A percentile compares a stretch with the other conserved stretches of the same genome.
Evolutionary conservation across 2,113 vertebrate genomes (phyloP).

Genomic region (Taurulus bubalis): DNA sequence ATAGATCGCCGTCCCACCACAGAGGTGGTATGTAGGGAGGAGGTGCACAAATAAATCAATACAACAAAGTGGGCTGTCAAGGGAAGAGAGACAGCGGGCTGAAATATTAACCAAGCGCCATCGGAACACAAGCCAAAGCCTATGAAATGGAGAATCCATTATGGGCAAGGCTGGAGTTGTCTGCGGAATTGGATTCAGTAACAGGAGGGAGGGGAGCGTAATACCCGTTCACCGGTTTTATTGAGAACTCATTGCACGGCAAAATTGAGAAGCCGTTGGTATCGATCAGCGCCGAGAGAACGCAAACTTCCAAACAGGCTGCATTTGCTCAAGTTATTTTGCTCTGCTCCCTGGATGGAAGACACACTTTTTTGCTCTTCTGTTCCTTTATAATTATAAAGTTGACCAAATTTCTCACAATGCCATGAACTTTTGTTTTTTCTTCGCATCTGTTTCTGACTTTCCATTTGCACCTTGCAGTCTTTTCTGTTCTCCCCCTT

Average conservation of each 20-base stretch:
- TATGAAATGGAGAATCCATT: slow-evolving; percentile 81
- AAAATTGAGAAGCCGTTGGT: slow-evolving; percentile 79
- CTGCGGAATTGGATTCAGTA: slow-evolving; percentile 78
- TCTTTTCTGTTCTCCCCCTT: neutral
- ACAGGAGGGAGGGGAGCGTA: slow-evolving; percentile 39
- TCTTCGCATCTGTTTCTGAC: slow-evolving; percentile 18
- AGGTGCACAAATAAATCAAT: slow-evolving; percentile 82
- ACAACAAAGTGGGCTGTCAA: slow-evolving; percentile 71
- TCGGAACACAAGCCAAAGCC: slow-evolving; percentile 76
- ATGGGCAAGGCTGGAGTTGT: slow-evolving; percentile 70
- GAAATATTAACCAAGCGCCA: slow-evolving; percentile 84
- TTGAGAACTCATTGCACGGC: slow-evolving; percentile 75
- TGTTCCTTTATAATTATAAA: neutral
- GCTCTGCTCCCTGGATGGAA: slow-evolving; percentile 29
- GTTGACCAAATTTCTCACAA: slow-evolving; percentile 12
- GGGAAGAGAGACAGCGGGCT: slow-evolving; percentile 66
- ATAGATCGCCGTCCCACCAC: slow-evolving; percentile 75
- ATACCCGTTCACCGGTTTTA: slow-evolving; percentile 69
- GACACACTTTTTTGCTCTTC: neutral
- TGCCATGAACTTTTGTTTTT: slow-evolving; percentile 12
- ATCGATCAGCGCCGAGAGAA: slow-evolving; percentile 71
- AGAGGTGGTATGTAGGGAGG: slow-evolving; percentile 64
- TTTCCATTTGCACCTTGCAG: neutral
- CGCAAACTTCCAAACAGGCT: neutral
- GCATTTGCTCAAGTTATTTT: slow-evolving; percentile 34